Base-by-base conservation (phyloP, 2,888 invertebrate species). In the Sphaerophoria taeniata region DNA sequence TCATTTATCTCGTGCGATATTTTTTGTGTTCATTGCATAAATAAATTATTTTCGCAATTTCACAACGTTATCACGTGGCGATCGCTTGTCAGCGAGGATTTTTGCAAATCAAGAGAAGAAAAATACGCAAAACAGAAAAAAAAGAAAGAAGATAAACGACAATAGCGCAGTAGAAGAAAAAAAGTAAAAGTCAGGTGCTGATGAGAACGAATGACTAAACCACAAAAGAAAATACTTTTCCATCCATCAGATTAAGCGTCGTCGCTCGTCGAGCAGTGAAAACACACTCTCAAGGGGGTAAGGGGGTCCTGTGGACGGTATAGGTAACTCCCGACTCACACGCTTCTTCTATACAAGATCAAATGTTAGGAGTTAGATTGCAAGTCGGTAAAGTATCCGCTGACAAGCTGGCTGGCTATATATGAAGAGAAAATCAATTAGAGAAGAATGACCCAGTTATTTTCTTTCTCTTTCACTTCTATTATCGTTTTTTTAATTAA, bases 141-240 rank as follows among this genome's bases (percentile, higher is more conserved):
- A 43, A 3, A 43, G 12, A 43, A 43, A 43, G 11, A 43, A 43
- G 11, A 43, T 9, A 12, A 9, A 43, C 12, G 11, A 9, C 34
- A 36, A n/a, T 56, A 76, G 45, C 61, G 63, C 53, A 71, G n/a
- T 31, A n/a, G n/a, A 61, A n/a, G 7, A 45, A 16, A 71, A 75
- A 81, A 76, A 82, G 82, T 82, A 78, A 82, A 78, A 82, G 78
- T 82, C 56, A 65, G 71, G 16, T 60, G 51, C 7, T 43, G 60
- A 12, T 45, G 43, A 36, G 53, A 14, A 73, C 49, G 43, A 43
- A 4, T 39, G 39, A 39, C 39, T 24, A 77, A 60, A 47, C 39
- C 47, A 45, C 43, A 58, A 51, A 61, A 63, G 49, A 70, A 75
- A 80, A 70, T 58, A 51, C 47, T 61, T 74, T 34, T 65, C 51